Evolutionary conservation across 2,888 invertebrate species (phyloP).

Genomic region (Caenorhabditis macrosperma): DNA sequence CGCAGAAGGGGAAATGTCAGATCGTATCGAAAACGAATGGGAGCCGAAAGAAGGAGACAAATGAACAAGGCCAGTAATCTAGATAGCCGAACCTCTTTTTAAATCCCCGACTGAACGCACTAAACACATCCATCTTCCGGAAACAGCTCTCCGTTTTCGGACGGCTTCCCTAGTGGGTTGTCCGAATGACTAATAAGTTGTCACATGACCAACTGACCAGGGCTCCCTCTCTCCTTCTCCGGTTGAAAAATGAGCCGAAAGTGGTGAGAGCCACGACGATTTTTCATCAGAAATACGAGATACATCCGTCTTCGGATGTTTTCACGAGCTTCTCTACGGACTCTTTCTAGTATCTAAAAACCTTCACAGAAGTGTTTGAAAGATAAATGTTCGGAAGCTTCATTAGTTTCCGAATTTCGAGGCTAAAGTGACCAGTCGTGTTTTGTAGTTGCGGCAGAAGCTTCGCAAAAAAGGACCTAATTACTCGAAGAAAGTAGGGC

Average conservation of each 20-base stretch:
- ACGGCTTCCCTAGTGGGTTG: not conserved
- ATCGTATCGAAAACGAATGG: not conserved
- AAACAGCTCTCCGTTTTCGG: too few species aligned
- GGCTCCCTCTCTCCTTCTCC: not conserved
- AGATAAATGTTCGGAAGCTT: too few species aligned
- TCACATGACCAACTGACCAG: not conserved
- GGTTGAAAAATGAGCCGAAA: slow-evolving; percentile 30
- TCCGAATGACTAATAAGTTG: slow-evolving; percentile 31
- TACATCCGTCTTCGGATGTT: not conserved
- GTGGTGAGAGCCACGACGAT: not conserved
- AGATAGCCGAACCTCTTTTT: not conserved
- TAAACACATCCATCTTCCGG: too few species aligned
- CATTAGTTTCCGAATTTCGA: too few species aligned
- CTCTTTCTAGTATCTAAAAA: not conserved
- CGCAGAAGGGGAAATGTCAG: not conserved
- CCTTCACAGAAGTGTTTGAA: not conserved
- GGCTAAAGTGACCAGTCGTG: too few species aligned
- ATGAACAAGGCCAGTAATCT: too few species aligned
- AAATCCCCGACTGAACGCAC: too few species aligned
- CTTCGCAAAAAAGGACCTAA: not conserved
- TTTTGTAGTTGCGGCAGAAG: too few species aligned
- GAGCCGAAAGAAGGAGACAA: too few species aligned
- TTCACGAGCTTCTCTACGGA: not conserved
- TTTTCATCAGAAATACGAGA: slow-evolving; percentile 19
- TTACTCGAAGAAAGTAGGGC: not conserved